Evolutionary conservation across 2,888 invertebrate species (phyloP).

Genomic region (Iphiclides podalirius): DNA sequence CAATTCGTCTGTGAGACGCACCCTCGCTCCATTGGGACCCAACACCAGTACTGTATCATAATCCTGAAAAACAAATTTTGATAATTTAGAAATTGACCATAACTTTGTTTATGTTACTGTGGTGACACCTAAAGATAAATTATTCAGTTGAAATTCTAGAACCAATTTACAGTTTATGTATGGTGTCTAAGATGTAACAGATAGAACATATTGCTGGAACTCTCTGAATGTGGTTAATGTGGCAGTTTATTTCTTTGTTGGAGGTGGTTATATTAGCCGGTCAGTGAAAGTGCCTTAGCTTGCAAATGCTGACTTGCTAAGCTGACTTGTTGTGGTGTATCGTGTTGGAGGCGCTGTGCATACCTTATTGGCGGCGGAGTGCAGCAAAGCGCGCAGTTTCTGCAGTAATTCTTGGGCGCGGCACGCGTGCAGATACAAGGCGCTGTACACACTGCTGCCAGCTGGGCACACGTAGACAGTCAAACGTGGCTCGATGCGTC

Average conservation of each 20-base stretch:
- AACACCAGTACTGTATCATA: conserved; percentile 84
- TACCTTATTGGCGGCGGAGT: conserved; percentile 30
- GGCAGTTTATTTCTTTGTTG: too few species aligned
- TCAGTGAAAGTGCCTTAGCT: too few species aligned
- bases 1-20: conserved; percentile 91
- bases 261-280: too few species aligned
- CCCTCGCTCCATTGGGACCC: conserved; percentile 91
- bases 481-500: conserved; percentile 84
- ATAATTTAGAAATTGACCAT: background rate
- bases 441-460: conserved; percentile 81
- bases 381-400: conserved; percentile 83
- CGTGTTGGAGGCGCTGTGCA: too few species aligned
- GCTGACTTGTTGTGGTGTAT: too few species aligned
- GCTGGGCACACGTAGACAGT: conserved; percentile 88
- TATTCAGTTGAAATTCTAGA: too few species aligned
- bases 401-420: conserved; percentile 83
- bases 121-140: background rate
- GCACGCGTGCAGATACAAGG: conserved; percentile 87
- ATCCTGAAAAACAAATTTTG: conserved; percentile 67
- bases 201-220: too few species aligned
- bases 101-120: background rate
- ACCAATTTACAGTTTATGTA: too few species aligned
- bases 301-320: too few species aligned
- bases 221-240: too few species aligned
- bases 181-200: too few species aligned